These are phyloP conservation scores for Eristalis tenax DNA, from an alignment of 2,888 invertebrate species.

Conservation along the genomic window DNA sequence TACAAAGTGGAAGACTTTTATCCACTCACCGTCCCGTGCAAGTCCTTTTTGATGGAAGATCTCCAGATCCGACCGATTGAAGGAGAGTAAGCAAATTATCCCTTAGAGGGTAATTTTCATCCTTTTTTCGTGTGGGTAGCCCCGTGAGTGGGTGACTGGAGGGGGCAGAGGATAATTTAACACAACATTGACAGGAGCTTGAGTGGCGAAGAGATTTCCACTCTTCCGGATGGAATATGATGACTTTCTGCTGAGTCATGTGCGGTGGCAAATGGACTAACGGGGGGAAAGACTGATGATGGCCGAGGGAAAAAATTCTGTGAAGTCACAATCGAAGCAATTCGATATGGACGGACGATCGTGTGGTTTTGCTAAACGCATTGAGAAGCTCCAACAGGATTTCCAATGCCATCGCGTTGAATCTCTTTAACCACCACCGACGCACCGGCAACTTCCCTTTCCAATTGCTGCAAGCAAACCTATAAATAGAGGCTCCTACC, in stretches of 20 bases:
- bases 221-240: neutral
- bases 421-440: too few species aligned
- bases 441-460: neutral
- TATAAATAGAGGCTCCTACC: neutral
- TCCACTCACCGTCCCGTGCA: constrained; percentile 5
- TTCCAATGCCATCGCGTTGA: neutral
- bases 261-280: neutral
- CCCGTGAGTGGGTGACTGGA: too few species aligned
- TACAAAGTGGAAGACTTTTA: constrained; percentile 25
- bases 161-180: constrained; percentile 29
- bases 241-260: constrained; percentile 27
- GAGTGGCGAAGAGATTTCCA: constrained; percentile 34
- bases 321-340: neutral
- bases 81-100: constrained; percentile 74
- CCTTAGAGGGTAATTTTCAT: constrained; percentile 78
- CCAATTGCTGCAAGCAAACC: neutral
- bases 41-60: constrained; percentile 45
- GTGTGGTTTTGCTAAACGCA: neutral
- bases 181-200: constrained; percentile 20
- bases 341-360: neutral
- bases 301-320: neutral
- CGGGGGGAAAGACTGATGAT: neutral
- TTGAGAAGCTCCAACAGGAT: neutral
- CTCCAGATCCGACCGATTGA: constrained; percentile 25
- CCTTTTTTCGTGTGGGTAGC: constrained; percentile 58